Evolutionary conservation across 1,140 invertebrate genomes (phyloP), one percentile per base, ranked within the genome.

Genomic region (Trigoniulus corallinus): DNA sequence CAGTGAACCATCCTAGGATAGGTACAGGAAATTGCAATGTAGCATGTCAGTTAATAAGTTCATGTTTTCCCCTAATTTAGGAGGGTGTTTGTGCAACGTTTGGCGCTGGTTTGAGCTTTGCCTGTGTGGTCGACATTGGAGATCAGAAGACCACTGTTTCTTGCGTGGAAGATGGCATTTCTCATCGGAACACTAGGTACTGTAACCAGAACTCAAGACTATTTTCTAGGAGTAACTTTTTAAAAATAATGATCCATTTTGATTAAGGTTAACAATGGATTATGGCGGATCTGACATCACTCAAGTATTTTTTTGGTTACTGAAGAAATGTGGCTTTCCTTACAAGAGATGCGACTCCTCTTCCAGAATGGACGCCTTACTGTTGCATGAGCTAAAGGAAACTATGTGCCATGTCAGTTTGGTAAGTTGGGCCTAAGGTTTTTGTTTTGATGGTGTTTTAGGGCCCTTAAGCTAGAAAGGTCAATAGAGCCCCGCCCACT

Each of bases 91-190:
- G 87, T 37, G 87, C 89, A 1, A 91, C 88, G 18, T 95, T 94
- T 72, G 92, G 91, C 18, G 83, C 88, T 39, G 91, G 91, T 20
- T 71, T 95, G 15, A 82, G 84, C 23, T 85, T 80, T 64, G 89
- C 88, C 7, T 95, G 91, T 72, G 88, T 96, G 15, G 82, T 97
- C 4, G 91, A 97, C 66, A 81, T 95, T 43, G 92, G 92, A 0
- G 88, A 93, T 64, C 85, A 93, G 65, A 95, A 96, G 71, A 93
- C 87, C 1, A 87, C 88, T 0, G 81, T 96, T 15, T 92, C 87
- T 12, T 97, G 92, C 71, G 88, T 95, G 2, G 91, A 96, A 70
- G 91, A 96, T 74, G 89, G 88, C 13, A 86, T 95, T 49, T 94
- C 88, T 44, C 84, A 91, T 60, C 77, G 81, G 61, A 81, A 82